Base-by-base conservation (phyloP, 2,888 invertebrate species). In the Phymatocera aterrima region DNA sequence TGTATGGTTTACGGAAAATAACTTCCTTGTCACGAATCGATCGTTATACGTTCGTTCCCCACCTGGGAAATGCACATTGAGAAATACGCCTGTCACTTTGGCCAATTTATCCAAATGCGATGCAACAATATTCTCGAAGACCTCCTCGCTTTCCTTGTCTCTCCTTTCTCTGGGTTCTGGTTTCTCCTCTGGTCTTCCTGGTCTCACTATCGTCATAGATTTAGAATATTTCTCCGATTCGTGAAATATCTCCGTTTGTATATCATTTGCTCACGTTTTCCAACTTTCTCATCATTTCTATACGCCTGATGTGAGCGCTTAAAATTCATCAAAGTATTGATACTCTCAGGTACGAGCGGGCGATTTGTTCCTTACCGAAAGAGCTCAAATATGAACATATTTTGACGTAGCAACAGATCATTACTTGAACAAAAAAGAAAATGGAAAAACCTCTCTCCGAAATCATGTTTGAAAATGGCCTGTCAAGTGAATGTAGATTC, bases 1-100 rank as follows among this genome's bases (percentile, higher is more conserved):
- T 31, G 51, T 72, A 34, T 48, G 34, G 48, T 34, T 21, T 18
- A 37, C 48, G 34, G 51, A 72, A 51, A 72, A 8, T 31, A 4
- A 72, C n/a, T 72, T 51, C n/a, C 34, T 70, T 51, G 48, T 51
- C 31, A 21, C 51, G 43, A 51, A 72, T 72, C 37, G 6, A 48
- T 72, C 72, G 51, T 43, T 60, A 51, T 15, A 3, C 10, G 24
- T 28, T 28, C 10, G 24, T 28, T 28, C 4, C 12, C 6, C 24
- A 28, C 10, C 15, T 43, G 2, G 15, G 28, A n/a, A 68, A 43
- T 28, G 43, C 24, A 43, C 37, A 21, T 64, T 37, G 37, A 8
- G 18, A 34, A 37, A 64, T 64, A 37, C 18, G 18, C 37, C 64
- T 37, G 21, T 18, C 34, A 37, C n/a, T 34, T 34, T 3, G 10